Evolutionary conservation across 2,113 vertebrate species (phyloP), one percentile per base, ranked within the genome.

Genomic region (Heliornis fulica): DNA sequence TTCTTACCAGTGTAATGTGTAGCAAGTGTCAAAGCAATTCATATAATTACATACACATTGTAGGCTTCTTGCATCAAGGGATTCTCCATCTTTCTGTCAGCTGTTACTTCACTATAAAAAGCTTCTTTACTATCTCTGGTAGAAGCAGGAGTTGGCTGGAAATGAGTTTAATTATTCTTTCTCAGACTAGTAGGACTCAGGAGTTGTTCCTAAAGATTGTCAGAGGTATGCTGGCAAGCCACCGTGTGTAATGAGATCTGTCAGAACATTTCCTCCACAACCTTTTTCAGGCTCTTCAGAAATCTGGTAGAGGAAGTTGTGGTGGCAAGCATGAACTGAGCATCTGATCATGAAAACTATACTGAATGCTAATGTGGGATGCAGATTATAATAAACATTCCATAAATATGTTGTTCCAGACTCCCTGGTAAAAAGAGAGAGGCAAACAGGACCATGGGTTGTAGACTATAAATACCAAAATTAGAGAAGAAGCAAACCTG

Each of bases 141-240:
- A 87, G 84, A 78, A 89, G 36, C 7, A 89, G 21, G 13, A 84
- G 25, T 50, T 95, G 65, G 36, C 50, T 95, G 12, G 72, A 88
- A 82, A 91, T 79, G 10, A 82, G 21, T 85, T 94, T 89, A 96
- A 91, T 96, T 81, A 89, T 46, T 26, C 26, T 89, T 91, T 60
- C 66, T 89, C 68, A 83, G 72, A 60, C 64, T 77, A 46, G 75
- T 80, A 81, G 28, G 40, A 90, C 61, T 92, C 41, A 50, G 72
- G 54, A 88, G 32, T 34, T 94, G 88, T 90, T 95, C 77, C 83
- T 94, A 65, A 87, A 89, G 43, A 95, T 53, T 94, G 66, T 92
- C 76, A 87, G 72, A 93, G 32, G 46, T 86, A 70, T 56, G 64
- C 43, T 94, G 93, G 83, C 76, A 94, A 90, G 64, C 17, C 46